A percentile compares a stretch with the other conserved stretches of the same genome.
Evolutionary conservation across 2,888 invertebrate genomes (phyloP).

Genomic region (Autographa gamma): DNA sequence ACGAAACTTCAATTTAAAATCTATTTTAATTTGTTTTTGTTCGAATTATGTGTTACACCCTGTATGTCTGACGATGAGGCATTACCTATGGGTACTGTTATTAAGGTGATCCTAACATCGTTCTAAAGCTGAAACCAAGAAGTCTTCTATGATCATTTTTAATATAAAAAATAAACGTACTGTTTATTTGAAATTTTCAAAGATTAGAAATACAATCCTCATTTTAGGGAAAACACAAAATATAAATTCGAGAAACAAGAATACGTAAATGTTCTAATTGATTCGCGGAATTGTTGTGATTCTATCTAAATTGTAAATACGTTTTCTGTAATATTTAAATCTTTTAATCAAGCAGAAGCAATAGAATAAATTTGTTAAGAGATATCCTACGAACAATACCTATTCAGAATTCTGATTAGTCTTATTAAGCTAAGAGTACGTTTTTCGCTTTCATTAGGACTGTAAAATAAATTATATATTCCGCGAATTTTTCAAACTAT

Average conservation of each 20-base stretch:
- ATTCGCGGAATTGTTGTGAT: slow-evolving; percentile 26
- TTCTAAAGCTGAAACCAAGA: neutral
- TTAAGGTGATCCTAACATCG: neutral
- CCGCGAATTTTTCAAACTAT: slow-evolving; percentile 14
- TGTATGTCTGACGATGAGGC: no score
- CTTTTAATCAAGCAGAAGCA: slow-evolving; percentile 45
- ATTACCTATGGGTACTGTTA: no score
- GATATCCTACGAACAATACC: slow-evolving; percentile 27
- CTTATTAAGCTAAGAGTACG: slow-evolving; percentile 34
- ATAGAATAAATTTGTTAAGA: slow-evolving; percentile 37
- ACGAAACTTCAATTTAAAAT: no score
- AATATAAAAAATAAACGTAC: neutral
- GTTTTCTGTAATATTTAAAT: slow-evolving; percentile 34
- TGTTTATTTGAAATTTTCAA: neutral
- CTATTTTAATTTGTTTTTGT: no score
- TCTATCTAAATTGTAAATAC: slow-evolving; percentile 30
- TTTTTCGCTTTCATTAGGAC: slow-evolving; percentile 38
- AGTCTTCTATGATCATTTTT: no score
- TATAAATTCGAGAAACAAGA: slow-evolving; percentile 13
- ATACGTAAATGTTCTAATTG: slow-evolving; percentile 30
- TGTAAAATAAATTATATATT: slow-evolving; percentile 20
- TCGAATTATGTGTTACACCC: no score
- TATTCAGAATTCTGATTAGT: slow-evolving; percentile 35
- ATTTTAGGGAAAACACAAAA: neutral
- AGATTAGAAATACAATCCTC: neutral